Evolutionary conservation across 2,888 invertebrate genomes (phyloP).

Genomic region (Teleogryllus oceanicus): DNA sequence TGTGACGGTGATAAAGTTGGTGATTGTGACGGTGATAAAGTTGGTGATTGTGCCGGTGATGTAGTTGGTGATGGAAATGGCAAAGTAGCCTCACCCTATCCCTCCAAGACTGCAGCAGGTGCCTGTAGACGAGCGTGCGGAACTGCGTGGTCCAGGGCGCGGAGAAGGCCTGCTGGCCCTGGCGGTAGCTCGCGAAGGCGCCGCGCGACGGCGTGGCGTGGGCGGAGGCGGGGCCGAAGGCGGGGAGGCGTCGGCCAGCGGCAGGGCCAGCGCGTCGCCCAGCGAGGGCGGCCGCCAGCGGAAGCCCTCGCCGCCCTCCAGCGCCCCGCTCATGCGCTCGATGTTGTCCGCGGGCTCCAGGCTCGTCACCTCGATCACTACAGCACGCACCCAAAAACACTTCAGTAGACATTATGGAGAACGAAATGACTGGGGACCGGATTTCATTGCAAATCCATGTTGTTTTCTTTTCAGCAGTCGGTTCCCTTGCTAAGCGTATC

Average conservation of each 20-base stretch:
- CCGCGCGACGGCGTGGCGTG: too few relatives aligned
- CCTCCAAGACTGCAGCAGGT: conserved; percentile 71
- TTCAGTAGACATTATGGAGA: too few relatives aligned
- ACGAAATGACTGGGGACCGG: too few relatives aligned
- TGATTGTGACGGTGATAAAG: too few relatives aligned
- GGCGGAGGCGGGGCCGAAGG: conserved; percentile 60
- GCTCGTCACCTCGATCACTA: conserved; percentile 77
- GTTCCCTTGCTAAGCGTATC: too few relatives aligned
- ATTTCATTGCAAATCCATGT: too few relatives aligned
- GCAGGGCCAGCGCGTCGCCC: not conserved
- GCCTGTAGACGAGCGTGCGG: conserved; percentile 60
- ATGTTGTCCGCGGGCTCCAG: conserved; percentile 73
- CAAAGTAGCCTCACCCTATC: conserved; percentile 57
- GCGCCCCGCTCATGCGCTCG: conserved; percentile 64
- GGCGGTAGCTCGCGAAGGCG: too few relatives aligned
- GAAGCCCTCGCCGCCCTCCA: conserved; percentile 62
- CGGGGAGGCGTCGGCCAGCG: conserved; percentile 43
- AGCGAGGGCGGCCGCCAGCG: conserved; percentile 48
- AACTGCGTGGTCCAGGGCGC: conserved; percentile 63
- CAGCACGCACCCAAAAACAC: conserved; percentile 39
- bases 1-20: not conserved
- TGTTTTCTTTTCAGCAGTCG: too few relatives aligned
- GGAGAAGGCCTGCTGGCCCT: not conserved
- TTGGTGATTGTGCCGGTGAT: too few relatives aligned
- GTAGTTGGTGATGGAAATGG: too few relatives aligned